phyloP scores from a whole-genome alignment of 2,113 vertebrate genomes.

The Lamprotornis superbus region DNA sequence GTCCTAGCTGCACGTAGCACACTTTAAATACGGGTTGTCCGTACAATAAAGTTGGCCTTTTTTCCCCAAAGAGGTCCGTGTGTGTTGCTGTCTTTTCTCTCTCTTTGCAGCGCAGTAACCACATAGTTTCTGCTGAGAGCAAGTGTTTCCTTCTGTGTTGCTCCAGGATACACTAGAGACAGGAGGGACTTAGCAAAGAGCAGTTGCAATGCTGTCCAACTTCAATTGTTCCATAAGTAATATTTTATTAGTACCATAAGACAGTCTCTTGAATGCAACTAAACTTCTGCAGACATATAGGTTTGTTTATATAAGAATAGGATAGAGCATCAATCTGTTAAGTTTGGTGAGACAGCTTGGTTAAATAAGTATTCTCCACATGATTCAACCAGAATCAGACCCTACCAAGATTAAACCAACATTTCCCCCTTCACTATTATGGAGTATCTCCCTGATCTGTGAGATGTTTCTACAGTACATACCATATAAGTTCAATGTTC shows the following conservation, averaged over 20 bases:
- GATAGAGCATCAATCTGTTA: not conserved
- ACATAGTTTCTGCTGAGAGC: not conserved
- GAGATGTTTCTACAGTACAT: not conserved
- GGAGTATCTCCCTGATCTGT: not conserved
- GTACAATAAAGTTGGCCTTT: no score
- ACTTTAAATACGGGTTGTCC: no score
- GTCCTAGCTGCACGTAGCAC: no score
- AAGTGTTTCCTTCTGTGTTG: not conserved
- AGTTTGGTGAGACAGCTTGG: not conserved
- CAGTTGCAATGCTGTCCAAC: not conserved
- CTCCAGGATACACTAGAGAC: not conserved
- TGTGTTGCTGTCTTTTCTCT: no score
- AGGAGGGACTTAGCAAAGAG: not conserved
- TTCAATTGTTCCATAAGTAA: not conserved
- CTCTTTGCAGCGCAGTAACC: no score
- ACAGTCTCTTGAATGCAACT: not conserved
- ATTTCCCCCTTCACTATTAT: not conserved
- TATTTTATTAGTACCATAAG: not conserved
- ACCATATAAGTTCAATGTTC: not conserved
- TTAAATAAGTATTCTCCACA: not conserved
- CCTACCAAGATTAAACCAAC: not conserved
- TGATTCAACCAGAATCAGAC: not conserved
- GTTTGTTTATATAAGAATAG: not conserved
- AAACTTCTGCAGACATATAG: not conserved
- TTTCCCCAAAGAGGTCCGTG: no score